phyloP scores from a whole-genome alignment of 1,140 invertebrate species.

The Nautilus pompilius region DNA sequence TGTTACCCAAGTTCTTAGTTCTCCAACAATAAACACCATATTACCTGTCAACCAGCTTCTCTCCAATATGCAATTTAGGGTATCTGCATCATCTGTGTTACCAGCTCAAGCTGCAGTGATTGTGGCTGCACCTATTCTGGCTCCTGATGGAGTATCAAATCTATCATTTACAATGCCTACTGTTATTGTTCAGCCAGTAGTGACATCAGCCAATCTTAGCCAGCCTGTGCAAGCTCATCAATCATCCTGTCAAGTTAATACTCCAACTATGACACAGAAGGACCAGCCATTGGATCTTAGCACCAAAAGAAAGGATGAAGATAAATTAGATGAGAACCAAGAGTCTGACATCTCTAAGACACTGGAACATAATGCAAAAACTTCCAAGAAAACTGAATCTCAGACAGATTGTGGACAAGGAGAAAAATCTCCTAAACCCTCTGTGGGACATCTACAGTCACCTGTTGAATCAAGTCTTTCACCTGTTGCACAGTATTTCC shows the following conservation, averaged over 20 bases:
- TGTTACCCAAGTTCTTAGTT: background rate
- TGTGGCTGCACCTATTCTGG: conserved; percentile 30
- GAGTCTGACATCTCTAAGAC: conserved; percentile 4
- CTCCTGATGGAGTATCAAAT: conserved; percentile 23
- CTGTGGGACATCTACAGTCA: too few species aligned
- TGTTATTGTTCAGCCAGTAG: conserved; percentile 30
- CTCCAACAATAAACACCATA: conserved; percentile 7
- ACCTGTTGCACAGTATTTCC: too few species aligned
- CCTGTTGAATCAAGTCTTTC: background rate
- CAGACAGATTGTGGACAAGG: background rate
- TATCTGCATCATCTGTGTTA: conserved; percentile 11
- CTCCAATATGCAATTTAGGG: background rate
- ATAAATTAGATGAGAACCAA: conserved; percentile 5
- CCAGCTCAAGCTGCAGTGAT: conserved; percentile 27
- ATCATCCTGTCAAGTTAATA: background rate
- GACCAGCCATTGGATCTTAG: conserved; percentile 41
- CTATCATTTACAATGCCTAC: conserved; percentile 33
- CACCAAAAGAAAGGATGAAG: conserved; percentile 19
- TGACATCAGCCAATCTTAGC: conserved; percentile 6
- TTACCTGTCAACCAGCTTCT: conserved; percentile 9
- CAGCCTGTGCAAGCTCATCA: background rate
- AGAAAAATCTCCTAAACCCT: too few species aligned
- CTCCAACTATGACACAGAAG: background rate
- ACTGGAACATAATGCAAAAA: conserved; percentile 4
- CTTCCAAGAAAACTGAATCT: background rate